A percentile compares a stretch with the other conserved stretches of the same genome.
Evolutionary conservation across 2,113 vertebrate species (phyloP).

Genomic region (Mastomys natalensis): DNA sequence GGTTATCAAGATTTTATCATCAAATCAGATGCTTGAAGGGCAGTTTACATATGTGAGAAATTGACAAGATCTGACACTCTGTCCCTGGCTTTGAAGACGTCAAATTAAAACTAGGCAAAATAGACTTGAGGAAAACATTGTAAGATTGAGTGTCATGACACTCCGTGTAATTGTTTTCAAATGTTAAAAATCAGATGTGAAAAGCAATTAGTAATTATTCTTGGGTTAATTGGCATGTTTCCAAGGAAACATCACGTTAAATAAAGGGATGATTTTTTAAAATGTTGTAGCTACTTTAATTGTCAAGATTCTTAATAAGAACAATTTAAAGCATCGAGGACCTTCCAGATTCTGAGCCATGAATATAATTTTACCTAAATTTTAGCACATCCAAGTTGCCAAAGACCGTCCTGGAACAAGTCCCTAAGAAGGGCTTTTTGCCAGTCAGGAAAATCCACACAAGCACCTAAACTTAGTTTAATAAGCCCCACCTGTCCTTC

Average conservation of each 20-base stretch:
- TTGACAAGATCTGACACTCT: slow-evolving; percentile 59
- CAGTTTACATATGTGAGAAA: slow-evolving; percentile 44
- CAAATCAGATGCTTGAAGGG: slow-evolving; percentile 61
- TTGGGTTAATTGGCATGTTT: slow-evolving; percentile 26
- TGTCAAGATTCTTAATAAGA: slow-evolving; percentile 63
- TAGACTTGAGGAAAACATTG: slow-evolving; percentile 48
- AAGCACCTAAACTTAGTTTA: slow-evolving; percentile 61
- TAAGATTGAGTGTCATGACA: not conserved
- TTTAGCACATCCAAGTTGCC: slow-evolving; percentile 56
- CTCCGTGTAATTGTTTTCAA: slow-evolving; percentile 42
- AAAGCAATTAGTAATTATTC: slow-evolving; percentile 58
- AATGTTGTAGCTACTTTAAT: slow-evolving; percentile 66
- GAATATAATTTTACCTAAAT: slow-evolving; percentile 60
- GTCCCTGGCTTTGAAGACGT: slow-evolving; percentile 40
- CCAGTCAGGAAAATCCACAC: slow-evolving; percentile 56
- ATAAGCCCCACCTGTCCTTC: slow-evolving; percentile 51
- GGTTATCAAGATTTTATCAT: not conserved
- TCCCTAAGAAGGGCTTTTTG: slow-evolving; percentile 25
- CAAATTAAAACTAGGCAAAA: slow-evolving; percentile 22
- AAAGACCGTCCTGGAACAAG: slow-evolving; percentile 39
- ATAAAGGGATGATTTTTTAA: slow-evolving; percentile 20
- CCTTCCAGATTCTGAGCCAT: slow-evolving; percentile 63
- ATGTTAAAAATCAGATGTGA: slow-evolving; percentile 62
- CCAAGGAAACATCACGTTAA: slow-evolving; percentile 57
- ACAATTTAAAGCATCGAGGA: slow-evolving; percentile 59